Evolutionary conservation across 2,888 invertebrate species (phyloP), one percentile per base, ranked within the genome.

Genomic region (Caenorhabditis uteleia): DNA sequence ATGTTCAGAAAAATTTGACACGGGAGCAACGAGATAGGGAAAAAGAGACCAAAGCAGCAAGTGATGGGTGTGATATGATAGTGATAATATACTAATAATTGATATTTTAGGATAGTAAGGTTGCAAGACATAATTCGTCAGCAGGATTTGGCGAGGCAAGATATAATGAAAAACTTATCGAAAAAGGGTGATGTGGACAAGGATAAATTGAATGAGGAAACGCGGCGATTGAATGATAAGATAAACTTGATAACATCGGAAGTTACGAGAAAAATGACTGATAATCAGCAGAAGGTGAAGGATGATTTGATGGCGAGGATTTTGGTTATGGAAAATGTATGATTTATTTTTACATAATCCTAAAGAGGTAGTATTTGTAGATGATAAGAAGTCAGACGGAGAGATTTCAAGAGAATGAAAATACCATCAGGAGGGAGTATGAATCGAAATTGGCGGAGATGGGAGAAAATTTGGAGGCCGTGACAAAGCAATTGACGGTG

Each of bases 241-340:
- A 77, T 82, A 8, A 73, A 75, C 31, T 48, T 76, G 23, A 77
- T 80, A 27, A 78, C 80, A 1, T 62, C 62, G 7, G 80, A 82
- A 56, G 75, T 82, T 14, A 75, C 77, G 8, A 65, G 58, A 23
- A 74, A 70, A 42, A 69, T 80, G 67, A 69, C 60, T 7, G 79
- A 78, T 18, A 56, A 58, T 20, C 75, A 78, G 27, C 67, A 73
- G 25, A 70, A 64, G 42, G 49, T 80, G 16, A 71, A 76, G 10
- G 81, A 78, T 26, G 82, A 82, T 16, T 55, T 77, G 42, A 48
- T 54, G 10, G 57, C 61, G 2, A 58, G 67, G 34, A 66, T 65
- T 34, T 18, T 48, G 1, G 61, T 59, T 12, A 26, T 77, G 10
- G 75, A 75, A 48, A 60, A 56, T 39, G 74, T 74, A 8, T n/a